A percentile compares a stretch with the other conserved stretches of the same genome.
phyloP scores from a whole-genome alignment of 2,888 invertebrate species.

The Pseudolycoriella hygida region DNA sequence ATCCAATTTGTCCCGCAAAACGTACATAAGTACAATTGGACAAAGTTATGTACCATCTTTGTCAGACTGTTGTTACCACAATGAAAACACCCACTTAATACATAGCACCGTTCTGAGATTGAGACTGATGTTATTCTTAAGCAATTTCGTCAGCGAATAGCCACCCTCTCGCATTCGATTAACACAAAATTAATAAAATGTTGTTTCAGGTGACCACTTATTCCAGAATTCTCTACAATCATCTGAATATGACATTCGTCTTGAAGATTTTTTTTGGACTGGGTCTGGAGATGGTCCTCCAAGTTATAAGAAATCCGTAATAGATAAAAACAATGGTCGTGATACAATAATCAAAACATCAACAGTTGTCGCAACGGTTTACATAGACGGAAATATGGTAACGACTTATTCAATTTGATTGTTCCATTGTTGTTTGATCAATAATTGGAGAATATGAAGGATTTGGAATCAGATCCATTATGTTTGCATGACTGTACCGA shows the following conservation, averaged over 20 bases:
- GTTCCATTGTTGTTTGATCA: background rate
- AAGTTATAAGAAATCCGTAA: constrained; percentile 30
- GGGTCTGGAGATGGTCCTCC: constrained; percentile 68
- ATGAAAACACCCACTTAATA: no score
- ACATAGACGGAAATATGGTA: constrained; percentile 32
- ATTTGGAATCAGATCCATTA: constrained; percentile 19
- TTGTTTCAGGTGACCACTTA: constrained; percentile 4
- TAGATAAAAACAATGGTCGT: constrained; percentile 13
- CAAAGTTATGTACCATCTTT: no score
- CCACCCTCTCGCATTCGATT: no score
- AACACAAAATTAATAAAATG: no score
- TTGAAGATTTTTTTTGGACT: constrained; percentile 83
- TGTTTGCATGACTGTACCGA: constrained; percentile 17
- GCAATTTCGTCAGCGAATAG: no score
- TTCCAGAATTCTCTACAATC: constrained; percentile 7
- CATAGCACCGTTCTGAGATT: no score
- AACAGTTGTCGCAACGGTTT: constrained; percentile 52
- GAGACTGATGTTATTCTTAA: no score
- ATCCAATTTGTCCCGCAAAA: no score
- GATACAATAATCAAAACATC: constrained; percentile 43
- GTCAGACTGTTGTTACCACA: no score
- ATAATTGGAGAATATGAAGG: constrained; percentile 4
- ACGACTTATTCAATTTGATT: constrained; percentile 1
- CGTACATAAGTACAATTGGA: no score
- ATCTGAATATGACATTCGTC: constrained; percentile 22